Base-by-base conservation (phyloP, 2,113 vertebrate species). In the Alosa alosa region DNA sequence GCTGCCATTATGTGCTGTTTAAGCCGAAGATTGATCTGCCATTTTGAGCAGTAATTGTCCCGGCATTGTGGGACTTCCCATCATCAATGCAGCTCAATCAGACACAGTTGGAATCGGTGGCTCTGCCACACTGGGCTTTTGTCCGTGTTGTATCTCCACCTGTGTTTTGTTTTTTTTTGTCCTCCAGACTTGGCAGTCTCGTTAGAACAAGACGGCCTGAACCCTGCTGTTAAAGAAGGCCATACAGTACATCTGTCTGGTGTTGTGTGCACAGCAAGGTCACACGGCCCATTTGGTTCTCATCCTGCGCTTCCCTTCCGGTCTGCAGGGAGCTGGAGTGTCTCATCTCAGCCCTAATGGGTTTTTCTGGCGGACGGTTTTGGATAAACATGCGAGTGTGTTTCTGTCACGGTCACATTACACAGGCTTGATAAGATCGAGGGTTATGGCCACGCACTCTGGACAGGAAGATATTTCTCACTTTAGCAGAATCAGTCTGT, bases 271-370 rank as follows among this genome's bases (percentile, higher is more conserved):
- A 39, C 10, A 17, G 72, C 31, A 78, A 78, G 72, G 72, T 78
- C 72, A 78, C 25, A 5, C 36, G 6, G 72, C 17, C 72, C 72
- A 78, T 78, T 78, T 78, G 25, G 25, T 78, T 45, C 57, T 87
- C 49, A 72, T 81, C 81, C 82, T 81, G 25, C 55, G 17, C 25
- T 9, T 20, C 17, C 47, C 11, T 44, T 44, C 41, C 31, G 10
- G 50, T 84, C 68, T 39, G 20, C 11, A 8, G 84, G 52, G 84
- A 84, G 39, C 86, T 84, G 50, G 45, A 84, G 82, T 49, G 60
- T 84, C 84, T 88, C 81, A 72, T 89, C 84, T 83, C 13, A 9
- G 50, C 39, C 45, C 20, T 87, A 86, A 89, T 82, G 82, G 84
- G 83, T 41, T 87, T 87, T 82, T 86, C 72, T 78, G 72, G 72